Evolutionary conservation across 2,113 vertebrate genomes (phyloP).

Genomic region (Rhodinocichla rosea): DNA sequence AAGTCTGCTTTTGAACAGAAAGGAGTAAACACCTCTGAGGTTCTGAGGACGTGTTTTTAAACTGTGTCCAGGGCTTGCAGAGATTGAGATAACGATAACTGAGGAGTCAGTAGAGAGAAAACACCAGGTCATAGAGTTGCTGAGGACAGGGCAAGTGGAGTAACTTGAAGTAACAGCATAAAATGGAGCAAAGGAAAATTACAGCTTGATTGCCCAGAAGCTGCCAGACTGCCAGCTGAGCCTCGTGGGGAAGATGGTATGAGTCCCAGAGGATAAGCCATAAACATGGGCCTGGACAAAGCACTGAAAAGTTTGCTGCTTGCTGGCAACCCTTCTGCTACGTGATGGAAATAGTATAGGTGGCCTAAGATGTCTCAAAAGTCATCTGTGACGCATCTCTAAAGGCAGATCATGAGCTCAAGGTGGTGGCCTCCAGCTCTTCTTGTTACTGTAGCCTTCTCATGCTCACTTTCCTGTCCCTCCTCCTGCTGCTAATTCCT

Average conservation of each 20-base stretch:
- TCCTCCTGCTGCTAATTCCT: background rate
- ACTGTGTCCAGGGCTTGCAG: background rate
- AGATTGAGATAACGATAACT: background rate
- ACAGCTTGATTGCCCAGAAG: background rate
- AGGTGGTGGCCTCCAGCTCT: background rate
- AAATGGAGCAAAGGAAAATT: background rate
- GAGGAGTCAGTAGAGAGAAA: background rate
- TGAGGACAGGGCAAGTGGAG: background rate
- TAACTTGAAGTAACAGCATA: background rate
- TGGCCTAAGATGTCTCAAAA: background rate
- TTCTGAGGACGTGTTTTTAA: background rate
- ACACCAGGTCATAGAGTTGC: background rate
- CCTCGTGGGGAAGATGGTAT: background rate
- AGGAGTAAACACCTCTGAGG: background rate
- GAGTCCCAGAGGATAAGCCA: background rate
- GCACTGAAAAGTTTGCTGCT: background rate
- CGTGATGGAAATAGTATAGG: background rate
- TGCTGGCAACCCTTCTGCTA: background rate
- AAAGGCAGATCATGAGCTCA: background rate
- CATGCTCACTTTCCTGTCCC: background rate
- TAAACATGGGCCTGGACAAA: background rate
- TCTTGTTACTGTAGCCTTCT: background rate
- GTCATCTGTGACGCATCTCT: background rate
- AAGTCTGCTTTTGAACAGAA: background rate
- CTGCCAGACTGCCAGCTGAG: background rate